phyloP scores from a whole-genome alignment of 2,113 vertebrate species.

The Ictalurus furcatus region DNA sequence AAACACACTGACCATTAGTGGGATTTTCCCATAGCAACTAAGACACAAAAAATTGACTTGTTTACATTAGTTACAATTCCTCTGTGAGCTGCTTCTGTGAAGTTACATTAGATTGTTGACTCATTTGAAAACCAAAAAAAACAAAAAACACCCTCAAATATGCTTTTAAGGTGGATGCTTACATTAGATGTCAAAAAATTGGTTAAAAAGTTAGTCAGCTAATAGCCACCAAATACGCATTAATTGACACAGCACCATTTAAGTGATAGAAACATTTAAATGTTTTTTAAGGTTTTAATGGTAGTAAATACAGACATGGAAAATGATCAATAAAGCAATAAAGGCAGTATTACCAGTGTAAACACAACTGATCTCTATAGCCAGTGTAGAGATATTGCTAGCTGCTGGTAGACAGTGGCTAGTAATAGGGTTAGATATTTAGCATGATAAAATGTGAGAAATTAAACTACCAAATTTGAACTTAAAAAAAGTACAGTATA shows the following conservation, averaged over 20 bases:
- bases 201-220: not conserved
- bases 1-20: not conserved
- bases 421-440: not conserved
- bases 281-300: not conserved
- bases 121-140: not conserved
- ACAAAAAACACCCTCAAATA: not conserved
- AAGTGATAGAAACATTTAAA: not conserved
- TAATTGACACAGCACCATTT: not conserved
- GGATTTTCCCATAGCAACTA: not conserved
- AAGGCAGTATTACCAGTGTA: not conserved
- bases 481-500: not conserved
- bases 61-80: slow-evolving; percentile 6
- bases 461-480: not conserved
- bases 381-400: not conserved
- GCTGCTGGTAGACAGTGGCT: not conserved
- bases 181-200: not conserved
- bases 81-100: not conserved
- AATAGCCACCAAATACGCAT: not conserved
- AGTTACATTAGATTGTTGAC: not conserved
- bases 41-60: not conserved
- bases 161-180: not conserved
- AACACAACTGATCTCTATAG: not conserved
- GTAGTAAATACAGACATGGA: not conserved
- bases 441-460: not conserved
- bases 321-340: not conserved